These are phyloP conservation scores for Drosophila neonasuta DNA, from an alignment of 2,888 invertebrate genomes.

Conservation along the genomic window DNA sequence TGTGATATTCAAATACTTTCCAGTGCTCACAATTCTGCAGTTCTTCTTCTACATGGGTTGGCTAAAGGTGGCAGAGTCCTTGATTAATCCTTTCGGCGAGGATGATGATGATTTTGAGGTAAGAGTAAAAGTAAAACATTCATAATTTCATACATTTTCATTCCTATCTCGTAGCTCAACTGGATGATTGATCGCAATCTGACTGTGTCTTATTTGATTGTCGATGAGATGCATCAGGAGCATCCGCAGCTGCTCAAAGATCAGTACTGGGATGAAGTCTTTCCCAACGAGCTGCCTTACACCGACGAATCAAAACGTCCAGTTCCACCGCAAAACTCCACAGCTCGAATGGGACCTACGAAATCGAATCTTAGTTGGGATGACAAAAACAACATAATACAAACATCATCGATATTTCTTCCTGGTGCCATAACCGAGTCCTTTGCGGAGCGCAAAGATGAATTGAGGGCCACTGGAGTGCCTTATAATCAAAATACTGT, in stretches of 20 bases:
- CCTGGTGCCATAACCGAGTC: conserved; percentile 18
- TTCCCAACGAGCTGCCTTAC: conserved; percentile 91
- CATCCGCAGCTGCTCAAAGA: conserved; percentile 93
- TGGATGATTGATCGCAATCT: conserved; percentile 93
- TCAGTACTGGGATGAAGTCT: conserved; percentile 95
- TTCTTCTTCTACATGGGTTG: conserved; percentile 94
- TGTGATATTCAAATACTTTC: conserved; percentile 91
- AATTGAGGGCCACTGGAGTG: conserved; percentile 4
- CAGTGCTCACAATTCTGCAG: conserved; percentile 92
- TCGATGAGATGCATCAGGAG: conserved; percentile 96
- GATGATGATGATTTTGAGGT: conserved; percentile 95
- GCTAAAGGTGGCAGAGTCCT: conserved; percentile 93
- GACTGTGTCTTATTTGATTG: conserved; percentile 94
- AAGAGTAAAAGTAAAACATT: too few relatives aligned
- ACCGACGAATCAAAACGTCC: conserved; percentile 89
- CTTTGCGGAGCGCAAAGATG: neutral
- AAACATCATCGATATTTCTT: conserved; percentile 4
- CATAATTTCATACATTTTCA: too few relatives aligned
- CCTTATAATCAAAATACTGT: neutral
- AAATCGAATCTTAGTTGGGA: neutral
- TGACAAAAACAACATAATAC: neutral
- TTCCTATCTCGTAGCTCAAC: conserved; percentile 82
- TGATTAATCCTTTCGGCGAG: conserved; percentile 95
- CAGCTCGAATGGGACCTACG: conserved; percentile 85
- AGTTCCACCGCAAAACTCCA: conserved; percentile 92